Base-by-base conservation (phyloP, 2,888 invertebrate genomes). In the Dicranocentrus wangi region DNA sequence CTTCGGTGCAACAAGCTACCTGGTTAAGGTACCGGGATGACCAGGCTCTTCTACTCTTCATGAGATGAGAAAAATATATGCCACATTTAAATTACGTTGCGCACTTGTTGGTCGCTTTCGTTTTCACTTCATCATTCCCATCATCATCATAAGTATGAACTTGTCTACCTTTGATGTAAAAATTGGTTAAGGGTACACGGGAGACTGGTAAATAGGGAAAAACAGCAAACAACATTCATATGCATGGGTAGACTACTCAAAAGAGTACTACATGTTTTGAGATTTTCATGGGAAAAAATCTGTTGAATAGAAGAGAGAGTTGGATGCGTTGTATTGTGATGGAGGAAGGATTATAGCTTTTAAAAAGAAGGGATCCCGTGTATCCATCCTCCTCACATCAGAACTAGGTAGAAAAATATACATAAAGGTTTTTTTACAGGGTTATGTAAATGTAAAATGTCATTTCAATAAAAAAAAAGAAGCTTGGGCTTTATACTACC, bases 51-150 rank as follows among this genome's bases (percentile, higher is more conserved):
- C 47, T 10, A 32, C 10, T 3, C 32, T 7, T 32, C 10, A 32
- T 69, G 28, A 32, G 19, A 53, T 68, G 32, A 58, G 32, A 21
- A 58, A n/a, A 39, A n/a, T n/a, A n/a, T n/a, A n/a, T n/a, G n/a
- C n/a, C n/a, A n/a, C n/a, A n/a, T n/a, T n/a, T n/a, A n/a, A n/a
- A 47, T 10, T n/a, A 47, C n/a, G n/a, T 47, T 47, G 55, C 21
- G 61, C 71, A 72, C 61, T 61, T 72, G 61, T 61, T 61, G 47
- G 61, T 60, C 70, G 70, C 71, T 72, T 72, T 72, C 71, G 42
- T 72, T 72, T 72, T 72, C 71, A 72, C 1, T 61, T 17, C 17
- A n/a, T 27, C 42, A 65, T 43, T 5, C 42, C 43, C 23, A 55
- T 21, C 17, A 61, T 28, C 17, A 23, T 58, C n/a, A 58, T 15